Conservation (phyloP, 1,140 invertebrate species). For the Saccostrea cuccullata region DNA sequence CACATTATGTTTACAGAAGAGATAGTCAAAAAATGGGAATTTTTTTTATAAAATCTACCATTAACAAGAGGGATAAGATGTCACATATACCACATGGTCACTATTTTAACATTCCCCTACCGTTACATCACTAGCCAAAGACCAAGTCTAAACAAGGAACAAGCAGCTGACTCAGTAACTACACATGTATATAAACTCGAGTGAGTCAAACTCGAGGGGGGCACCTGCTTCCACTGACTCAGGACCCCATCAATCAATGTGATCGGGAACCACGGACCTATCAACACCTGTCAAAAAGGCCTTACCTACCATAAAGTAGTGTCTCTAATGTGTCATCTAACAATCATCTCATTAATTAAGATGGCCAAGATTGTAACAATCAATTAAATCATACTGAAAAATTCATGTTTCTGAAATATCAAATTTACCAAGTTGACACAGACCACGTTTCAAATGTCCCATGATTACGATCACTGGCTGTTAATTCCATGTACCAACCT, state of each 20-base stretch:
- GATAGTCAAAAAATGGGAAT: background rate
- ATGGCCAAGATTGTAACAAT: constrained; percentile 34
- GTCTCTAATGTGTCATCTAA: constrained; percentile 32
- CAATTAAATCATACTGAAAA: constrained; percentile 42
- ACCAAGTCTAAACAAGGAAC: background rate
- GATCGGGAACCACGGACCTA: background rate
- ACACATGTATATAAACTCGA: background rate
- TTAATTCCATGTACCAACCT: constrained; percentile 35
- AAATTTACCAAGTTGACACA: constrained; percentile 41
- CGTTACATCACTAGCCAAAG: background rate
- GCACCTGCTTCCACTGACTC: constrained; percentile 26
- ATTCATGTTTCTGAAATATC: constrained; percentile 39
- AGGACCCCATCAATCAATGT: background rate
- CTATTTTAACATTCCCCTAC: background rate
- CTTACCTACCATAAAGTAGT: constrained; percentile 14
- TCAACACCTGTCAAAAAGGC: constrained; percentile 19
- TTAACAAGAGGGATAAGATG: background rate
- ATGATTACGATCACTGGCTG: constrained; percentile 2
- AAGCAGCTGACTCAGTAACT: constrained; percentile 17
- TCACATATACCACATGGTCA: background rate
- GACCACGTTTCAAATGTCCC: constrained; percentile 14
- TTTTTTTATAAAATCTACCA: background rate
- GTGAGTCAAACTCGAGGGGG: background rate
- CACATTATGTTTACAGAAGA: background rate
- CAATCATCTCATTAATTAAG: constrained; percentile 40